Conservation (phyloP, 1,140 invertebrate species). For the Phortica variegata region DNA sequence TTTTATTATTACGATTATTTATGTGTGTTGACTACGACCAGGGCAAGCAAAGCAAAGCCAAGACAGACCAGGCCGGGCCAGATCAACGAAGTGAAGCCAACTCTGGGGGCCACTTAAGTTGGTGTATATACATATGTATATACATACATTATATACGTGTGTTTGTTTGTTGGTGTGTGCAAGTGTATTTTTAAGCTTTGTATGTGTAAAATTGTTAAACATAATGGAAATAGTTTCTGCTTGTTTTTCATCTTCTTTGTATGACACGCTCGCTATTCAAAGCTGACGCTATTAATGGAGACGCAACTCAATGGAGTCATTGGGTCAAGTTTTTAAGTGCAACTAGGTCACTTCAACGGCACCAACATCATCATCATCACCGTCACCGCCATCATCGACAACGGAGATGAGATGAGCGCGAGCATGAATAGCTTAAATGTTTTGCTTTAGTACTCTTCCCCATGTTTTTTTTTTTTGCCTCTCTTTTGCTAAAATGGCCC, state of each 20-base stretch:
- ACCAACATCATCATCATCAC: slow-evolving; percentile 17
- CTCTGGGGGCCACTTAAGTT: no score
- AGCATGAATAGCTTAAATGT: no score
- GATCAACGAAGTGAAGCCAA: no score
- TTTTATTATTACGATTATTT: slow-evolving; percentile 15
- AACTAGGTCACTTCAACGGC: slow-evolving; percentile 43
- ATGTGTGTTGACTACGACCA: slow-evolving; percentile 3
- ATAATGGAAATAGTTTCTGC: no score
- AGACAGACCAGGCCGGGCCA: slow-evolving; percentile 9
- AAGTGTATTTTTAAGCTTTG: no score
- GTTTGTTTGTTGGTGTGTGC: no score
- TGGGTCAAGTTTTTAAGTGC: slow-evolving; percentile 55
- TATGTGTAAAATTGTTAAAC: no score
- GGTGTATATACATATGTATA: no score
- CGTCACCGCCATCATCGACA: not conserved
- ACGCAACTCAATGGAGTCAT: slow-evolving; percentile 49
- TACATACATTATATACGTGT: not conserved
- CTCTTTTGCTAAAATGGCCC: not conserved
- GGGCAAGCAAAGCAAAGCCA: not conserved
- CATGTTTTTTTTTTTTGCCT: not conserved
- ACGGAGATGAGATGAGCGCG: no score
- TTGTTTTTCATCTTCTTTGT: no score
- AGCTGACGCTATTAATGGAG: no score
- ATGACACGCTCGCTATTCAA: no score
- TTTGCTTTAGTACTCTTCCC: not conserved